phyloP scores from a whole-genome alignment of 2,113 vertebrate species.

The Heterotis niloticus region DNA sequence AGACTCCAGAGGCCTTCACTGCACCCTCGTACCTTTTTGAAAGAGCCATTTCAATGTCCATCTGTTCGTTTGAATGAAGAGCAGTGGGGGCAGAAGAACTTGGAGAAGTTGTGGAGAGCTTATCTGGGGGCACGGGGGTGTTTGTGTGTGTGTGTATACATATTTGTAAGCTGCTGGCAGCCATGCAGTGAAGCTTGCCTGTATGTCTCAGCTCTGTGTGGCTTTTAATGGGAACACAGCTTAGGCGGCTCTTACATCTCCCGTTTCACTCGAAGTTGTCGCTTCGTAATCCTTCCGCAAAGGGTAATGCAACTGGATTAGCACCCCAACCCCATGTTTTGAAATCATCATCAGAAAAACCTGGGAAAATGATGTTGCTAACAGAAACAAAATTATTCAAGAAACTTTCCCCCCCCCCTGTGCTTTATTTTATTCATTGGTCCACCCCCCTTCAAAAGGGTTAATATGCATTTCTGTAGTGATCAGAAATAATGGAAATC shows the following conservation, averaged over 20 bases:
- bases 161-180: conserved; percentile 57
- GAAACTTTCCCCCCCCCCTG: not conserved
- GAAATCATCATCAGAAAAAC: conserved; percentile 62
- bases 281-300: conserved; percentile 63
- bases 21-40: conserved; percentile 16
- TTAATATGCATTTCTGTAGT: not conserved
- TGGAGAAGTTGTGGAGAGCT: conserved; percentile 47
- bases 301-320: conserved; percentile 65
- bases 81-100: not conserved
- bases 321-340: conserved; percentile 58
- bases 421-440: conserved; percentile 45
- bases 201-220: conserved; percentile 54
- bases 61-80: not conserved
- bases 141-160: too few species aligned
- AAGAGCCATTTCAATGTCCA: not conserved
- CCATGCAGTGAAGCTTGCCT: conserved; percentile 57
- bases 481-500: too few species aligned
- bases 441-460: conserved; percentile 18
- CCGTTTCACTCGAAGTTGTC: conserved; percentile 66
- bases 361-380: conserved; percentile 55
- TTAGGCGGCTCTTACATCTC: conserved; percentile 69
- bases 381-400: conserved; percentile 53
- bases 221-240: conserved; percentile 66
- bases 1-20: not conserved
- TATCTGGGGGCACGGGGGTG: too few species aligned